phyloP scores from a whole-genome alignment of 2,113 vertebrate genomes.

The Leucoraja erinaceus region DNA sequence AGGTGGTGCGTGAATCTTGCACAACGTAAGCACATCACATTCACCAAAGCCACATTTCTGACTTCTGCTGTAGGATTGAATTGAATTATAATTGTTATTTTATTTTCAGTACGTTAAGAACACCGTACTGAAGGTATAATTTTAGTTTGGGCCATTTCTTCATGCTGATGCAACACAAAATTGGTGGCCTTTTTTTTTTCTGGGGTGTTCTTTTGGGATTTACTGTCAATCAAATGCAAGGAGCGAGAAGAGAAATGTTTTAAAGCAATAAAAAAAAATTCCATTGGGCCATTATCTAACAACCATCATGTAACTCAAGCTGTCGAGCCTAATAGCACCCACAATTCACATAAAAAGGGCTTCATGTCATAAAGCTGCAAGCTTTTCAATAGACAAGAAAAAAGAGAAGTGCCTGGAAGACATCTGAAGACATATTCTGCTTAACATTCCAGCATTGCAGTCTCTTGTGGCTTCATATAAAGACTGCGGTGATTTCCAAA shows the following conservation, averaged over 20 bases:
- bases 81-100: neutral
- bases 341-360: neutral
- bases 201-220: neutral
- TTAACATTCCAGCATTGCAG: no score
- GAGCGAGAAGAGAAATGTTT: neutral
- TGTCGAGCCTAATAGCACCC: neutral
- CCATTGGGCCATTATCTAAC: neutral
- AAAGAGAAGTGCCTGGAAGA: neutral
- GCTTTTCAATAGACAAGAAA: neutral
- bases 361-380: neutral
- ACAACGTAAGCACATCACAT: neutral
- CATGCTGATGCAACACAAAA: neutral
- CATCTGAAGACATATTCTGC: neutral
- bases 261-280: neutral
- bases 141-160: neutral
- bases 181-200: neutral
- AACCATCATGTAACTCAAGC: neutral
- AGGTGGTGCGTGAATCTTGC: neutral
- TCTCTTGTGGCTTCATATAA: no score
- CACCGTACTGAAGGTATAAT: neutral
- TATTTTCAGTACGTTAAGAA: neutral
- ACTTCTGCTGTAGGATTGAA: neutral
- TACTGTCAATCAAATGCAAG: neutral
- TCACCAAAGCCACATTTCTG: neutral
- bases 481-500: neutral